Conservation (phyloP, 2,888 invertebrate genomes). For the Chelonus formosanus region DNA sequence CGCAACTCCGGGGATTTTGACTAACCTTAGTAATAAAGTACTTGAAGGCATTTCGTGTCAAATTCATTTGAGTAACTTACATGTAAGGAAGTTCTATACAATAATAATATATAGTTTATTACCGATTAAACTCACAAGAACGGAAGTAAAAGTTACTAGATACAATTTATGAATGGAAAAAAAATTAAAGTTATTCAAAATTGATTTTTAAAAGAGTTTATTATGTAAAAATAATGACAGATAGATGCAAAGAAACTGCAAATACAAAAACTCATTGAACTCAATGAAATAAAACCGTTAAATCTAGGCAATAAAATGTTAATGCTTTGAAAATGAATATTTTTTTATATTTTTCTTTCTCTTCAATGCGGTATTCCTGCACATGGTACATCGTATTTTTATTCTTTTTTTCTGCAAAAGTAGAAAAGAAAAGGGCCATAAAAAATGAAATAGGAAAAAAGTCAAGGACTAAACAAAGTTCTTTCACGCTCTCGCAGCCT, state of each 20-base stretch:
- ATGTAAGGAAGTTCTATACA: conserved; percentile 23
- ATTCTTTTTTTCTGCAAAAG: not conserved
- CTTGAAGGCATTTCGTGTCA: conserved; percentile 21
- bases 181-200: conserved; percentile 6
- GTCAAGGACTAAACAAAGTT: conserved; percentile 30
- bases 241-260: not conserved
- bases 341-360: conserved; percentile 6
- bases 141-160: conserved; percentile 26
- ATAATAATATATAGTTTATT: conserved; percentile 25
- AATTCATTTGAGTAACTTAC: conserved; percentile 32
- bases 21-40: conserved; percentile 3
- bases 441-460: conserved; percentile 37
- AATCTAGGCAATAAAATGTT: conserved; percentile 15
- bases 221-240: too few species aligned
- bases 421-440: conserved; percentile 21
- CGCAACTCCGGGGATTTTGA: conserved; percentile 28
- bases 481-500: conserved; percentile 20
- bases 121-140: conserved; percentile 25
- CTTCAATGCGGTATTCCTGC: conserved; percentile 3
- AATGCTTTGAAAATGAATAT: conserved; percentile 4
- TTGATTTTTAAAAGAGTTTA: too few species aligned
- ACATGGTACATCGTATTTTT: conserved; percentile 18
- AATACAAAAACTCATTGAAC: conserved; percentile 29
- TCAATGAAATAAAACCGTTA: conserved; percentile 24
- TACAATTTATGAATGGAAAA: conserved; percentile 26